Percentiles rank a stretch among this genome's conserved stretches.
phyloP scores from a whole-genome alignment of 2,797 vertebrate species.

The Limnodromus scolopaceus region DNA sequence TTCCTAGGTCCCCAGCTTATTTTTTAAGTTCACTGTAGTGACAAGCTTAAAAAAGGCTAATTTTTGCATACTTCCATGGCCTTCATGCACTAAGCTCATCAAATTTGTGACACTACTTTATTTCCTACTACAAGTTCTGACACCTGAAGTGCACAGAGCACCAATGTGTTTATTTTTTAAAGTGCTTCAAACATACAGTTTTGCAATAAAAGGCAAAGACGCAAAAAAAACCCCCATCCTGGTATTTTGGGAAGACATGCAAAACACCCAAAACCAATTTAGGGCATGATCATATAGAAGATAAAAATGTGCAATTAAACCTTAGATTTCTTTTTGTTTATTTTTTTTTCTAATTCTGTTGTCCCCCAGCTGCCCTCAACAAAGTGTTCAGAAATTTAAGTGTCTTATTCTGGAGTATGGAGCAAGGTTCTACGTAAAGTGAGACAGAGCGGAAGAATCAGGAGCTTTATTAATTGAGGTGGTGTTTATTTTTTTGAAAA shows the following conservation, averaged over 20 bases:
- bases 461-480: neutral
- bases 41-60: neutral
- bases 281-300: neutral
- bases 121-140: neutral
- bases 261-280: neutral
- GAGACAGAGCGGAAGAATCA: neutral
- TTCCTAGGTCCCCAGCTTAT: neutral
- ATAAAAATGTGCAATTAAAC: neutral
- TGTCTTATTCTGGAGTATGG: neutral
- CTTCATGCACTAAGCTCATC: neutral
- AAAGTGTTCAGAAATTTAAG: neutral
- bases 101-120: neutral
- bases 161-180: neutral
- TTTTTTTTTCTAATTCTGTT: neutral
- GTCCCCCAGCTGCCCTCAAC: neutral
- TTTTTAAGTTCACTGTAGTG: neutral
- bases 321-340: neutral
- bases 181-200: neutral
- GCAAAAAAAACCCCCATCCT: rapidly evolving
- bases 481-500: neutral
- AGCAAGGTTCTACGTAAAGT: neutral
- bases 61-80: neutral
- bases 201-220: neutral
- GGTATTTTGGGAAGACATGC: neutral
- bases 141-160: neutral